Evolutionary conservation across 2,113 vertebrate species (phyloP).

Genomic region (Vombatus ursinus): DNA sequence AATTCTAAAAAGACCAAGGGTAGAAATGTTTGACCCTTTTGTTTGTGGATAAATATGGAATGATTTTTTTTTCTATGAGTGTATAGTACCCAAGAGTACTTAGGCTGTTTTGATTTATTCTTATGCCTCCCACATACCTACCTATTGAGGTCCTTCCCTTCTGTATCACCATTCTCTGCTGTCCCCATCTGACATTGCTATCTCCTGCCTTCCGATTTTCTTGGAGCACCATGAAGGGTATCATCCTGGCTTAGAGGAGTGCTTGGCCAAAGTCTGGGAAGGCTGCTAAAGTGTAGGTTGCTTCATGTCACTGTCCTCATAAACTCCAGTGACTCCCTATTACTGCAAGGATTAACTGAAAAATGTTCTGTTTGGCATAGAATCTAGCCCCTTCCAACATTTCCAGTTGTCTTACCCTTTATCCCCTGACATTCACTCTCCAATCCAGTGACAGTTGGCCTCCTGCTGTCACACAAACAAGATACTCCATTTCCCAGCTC

Average conservation of each 20-base stretch:
- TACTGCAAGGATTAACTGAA: background rate
- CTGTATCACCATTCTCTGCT: background rate
- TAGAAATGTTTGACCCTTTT: constrained; percentile 13
- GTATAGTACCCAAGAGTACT: background rate
- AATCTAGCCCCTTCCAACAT: background rate
- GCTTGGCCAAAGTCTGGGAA: background rate
- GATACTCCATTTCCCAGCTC: background rate
- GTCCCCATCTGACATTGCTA: background rate
- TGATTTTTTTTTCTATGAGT: background rate
- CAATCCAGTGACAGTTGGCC: background rate
- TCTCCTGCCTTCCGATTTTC: background rate
- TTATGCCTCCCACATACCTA: background rate
- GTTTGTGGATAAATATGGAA: background rate
- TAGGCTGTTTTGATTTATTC: background rate
- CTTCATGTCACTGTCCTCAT: background rate
- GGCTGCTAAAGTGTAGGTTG: background rate
- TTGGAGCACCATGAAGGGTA: background rate
- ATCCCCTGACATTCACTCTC: background rate
- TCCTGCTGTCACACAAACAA: background rate
- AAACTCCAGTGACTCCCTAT: background rate
- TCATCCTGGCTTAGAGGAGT: background rate
- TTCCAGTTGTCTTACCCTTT: background rate
- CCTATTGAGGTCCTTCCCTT: background rate
- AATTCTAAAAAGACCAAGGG: background rate
- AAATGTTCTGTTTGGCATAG: background rate